phyloP scores from a whole-genome alignment of 2,888 invertebrate species.

The Phyllotreta cruciferae region DNA sequence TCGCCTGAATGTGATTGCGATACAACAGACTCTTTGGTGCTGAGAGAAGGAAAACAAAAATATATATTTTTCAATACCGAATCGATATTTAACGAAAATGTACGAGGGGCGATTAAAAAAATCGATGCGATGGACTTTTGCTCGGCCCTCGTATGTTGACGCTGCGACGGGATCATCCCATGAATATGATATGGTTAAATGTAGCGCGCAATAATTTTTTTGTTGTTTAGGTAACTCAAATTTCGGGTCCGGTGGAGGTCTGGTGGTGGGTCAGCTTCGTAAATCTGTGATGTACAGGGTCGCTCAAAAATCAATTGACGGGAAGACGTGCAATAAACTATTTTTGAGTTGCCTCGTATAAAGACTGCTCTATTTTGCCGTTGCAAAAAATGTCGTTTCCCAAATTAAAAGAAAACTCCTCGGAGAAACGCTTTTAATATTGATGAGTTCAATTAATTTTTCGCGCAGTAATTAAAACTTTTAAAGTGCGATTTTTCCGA shows the following conservation, averaged over 20 bases:
- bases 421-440: too few relatives aligned
- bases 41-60: conserved; percentile 28
- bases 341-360: conserved; percentile 38
- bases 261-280: conserved; percentile 51
- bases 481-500: conserved; percentile 5
- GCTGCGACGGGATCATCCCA: conserved; percentile 38
- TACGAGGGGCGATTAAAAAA: conserved; percentile 30
- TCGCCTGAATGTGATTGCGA: conserved; percentile 66
- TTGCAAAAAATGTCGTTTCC: conserved; percentile 44
- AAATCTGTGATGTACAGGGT: conserved; percentile 37
- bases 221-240: conserved; percentile 42
- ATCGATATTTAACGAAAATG: conserved; percentile 28
- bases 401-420: too few relatives aligned
- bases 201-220: conserved; percentile 40
- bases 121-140: conserved; percentile 19
- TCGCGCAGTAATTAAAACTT: not conserved
- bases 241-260: conserved; percentile 55
- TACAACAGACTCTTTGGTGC: conserved; percentile 43
- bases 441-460: not conserved
- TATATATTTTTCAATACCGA: conserved; percentile 22
- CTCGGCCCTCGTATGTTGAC: conserved; percentile 29
- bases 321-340: conserved; percentile 20
- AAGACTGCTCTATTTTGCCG: conserved; percentile 47
- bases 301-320: conserved; percentile 27
- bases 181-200: conserved; percentile 4